Conservation (phyloP, 1,140 invertebrate species). For the Drosophila cardini region DNA sequence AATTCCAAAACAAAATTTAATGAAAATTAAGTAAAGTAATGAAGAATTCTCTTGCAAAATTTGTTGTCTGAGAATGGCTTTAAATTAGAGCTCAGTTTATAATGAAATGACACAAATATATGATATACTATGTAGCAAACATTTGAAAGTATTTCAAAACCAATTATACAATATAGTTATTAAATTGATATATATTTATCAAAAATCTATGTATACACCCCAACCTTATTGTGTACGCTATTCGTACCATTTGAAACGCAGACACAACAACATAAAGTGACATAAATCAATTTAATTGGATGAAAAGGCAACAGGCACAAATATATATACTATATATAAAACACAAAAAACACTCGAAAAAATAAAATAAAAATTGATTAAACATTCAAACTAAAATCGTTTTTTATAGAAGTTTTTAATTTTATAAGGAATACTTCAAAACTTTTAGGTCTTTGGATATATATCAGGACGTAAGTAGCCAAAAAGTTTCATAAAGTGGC, state of each 20-base stretch:
- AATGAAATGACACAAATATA: slow-evolving; percentile 40
- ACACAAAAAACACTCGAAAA: slow-evolving; percentile 40
- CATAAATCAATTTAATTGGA: slow-evolving; percentile 80
- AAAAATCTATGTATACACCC: slow-evolving; percentile 74
- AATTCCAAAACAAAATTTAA: slow-evolving; percentile 34
- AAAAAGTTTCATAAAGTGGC: too few species aligned
- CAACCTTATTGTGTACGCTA: slow-evolving; percentile 66
- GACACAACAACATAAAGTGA: slow-evolving; percentile 56
- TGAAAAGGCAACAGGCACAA: slow-evolving; percentile 63
- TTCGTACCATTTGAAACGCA: slow-evolving; percentile 61
- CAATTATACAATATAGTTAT: slow-evolving; percentile 72
- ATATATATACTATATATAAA: slow-evolving; percentile 31
- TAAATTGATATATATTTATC: slow-evolving; percentile 52
- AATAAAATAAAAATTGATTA: slow-evolving; percentile 71
- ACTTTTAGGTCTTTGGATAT: too few species aligned
- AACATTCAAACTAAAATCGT: slow-evolving; percentile 42
- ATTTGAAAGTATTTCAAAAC: slow-evolving; percentile 76
- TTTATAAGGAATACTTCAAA: too few species aligned
- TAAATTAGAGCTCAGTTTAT: slow-evolving; percentile 19
- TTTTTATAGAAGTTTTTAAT: too few species aligned
- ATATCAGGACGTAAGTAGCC: too few species aligned
- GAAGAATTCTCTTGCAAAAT: slow-evolving; percentile 24
- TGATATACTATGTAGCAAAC: slow-evolving; percentile 38
- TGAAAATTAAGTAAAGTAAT: slow-evolving; percentile 19
- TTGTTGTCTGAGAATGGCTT: slow-evolving; percentile 28